Conservation (phyloP, 2,888 invertebrate species). For the Maniola hyperantus region DNA sequence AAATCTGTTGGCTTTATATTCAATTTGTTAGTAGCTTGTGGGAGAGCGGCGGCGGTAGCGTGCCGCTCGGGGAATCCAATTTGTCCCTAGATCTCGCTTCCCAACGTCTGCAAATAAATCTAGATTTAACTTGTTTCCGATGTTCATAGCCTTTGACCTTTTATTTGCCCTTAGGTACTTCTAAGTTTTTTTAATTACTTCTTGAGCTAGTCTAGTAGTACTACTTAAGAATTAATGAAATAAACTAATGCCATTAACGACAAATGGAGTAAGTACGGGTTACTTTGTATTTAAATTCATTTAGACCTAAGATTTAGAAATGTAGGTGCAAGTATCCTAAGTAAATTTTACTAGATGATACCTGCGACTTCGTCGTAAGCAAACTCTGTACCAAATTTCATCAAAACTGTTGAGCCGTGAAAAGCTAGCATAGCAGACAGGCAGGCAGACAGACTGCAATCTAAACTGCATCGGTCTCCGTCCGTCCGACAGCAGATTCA, state of each 20-base stretch:
- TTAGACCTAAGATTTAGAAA: too few species aligned
- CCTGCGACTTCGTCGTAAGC: too few species aligned
- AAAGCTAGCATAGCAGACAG: too few species aligned
- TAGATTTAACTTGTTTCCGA: slow-evolving; percentile 22
- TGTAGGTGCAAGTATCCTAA: too few species aligned
- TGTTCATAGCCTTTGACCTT: slow-evolving; percentile 17
- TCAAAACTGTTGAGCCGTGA: too few species aligned
- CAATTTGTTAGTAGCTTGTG: slow-evolving; percentile 26
- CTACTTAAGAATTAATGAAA: not conserved
- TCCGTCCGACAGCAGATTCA: too few species aligned
- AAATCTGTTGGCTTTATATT: slow-evolving; percentile 39
- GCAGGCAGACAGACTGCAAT: too few species aligned
- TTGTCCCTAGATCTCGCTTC: slow-evolving; percentile 50
- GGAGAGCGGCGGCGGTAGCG: slow-evolving; percentile 14
- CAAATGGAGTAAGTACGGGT: too few species aligned
- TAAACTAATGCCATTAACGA: not conserved
- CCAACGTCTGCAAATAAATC: slow-evolving; percentile 27
- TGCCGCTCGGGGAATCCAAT: slow-evolving; percentile 51
- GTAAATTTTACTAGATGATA: too few species aligned
- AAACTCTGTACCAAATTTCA: too few species aligned
- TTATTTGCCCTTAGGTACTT: not conserved
- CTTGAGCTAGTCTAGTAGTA: not conserved
- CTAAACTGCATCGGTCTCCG: too few species aligned
- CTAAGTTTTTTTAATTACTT: not conserved
- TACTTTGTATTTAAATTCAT: too few species aligned